phyloP scores from a whole-genome alignment of 2,113 vertebrate genomes.

The Prinia subflava region DNA sequence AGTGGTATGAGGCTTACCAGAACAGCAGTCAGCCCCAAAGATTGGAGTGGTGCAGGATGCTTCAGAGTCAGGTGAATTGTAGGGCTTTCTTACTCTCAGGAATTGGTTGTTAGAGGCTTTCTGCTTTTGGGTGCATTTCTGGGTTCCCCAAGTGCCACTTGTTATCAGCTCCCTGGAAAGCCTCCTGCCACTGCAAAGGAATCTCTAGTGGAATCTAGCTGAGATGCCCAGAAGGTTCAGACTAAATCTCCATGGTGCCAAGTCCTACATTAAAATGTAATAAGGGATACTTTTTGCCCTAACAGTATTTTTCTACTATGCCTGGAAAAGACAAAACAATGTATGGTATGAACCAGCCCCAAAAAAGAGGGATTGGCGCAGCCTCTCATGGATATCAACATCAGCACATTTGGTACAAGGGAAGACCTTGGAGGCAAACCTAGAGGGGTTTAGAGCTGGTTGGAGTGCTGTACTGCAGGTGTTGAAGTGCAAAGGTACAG shows the following conservation, averaged over 20 bases:
- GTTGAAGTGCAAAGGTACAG: neutral
- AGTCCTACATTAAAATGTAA: neutral
- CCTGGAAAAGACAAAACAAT: neutral
- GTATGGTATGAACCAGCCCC: neutral
- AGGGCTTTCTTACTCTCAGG: neutral
- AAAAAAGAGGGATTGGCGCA: neutral
- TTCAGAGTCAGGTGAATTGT: neutral
- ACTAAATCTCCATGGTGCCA: neutral
- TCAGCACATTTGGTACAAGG: fast-evolving
- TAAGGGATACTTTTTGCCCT: neutral
- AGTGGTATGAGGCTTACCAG: neutral
- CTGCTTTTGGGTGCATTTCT: neutral
- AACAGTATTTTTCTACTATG: neutral
- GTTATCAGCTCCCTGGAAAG: neutral
- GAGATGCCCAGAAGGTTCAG: neutral
- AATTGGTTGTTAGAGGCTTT: neutral
- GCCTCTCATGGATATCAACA: neutral
- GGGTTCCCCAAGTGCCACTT: neutral
- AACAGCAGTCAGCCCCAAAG: neutral
- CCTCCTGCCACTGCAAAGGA: neutral
- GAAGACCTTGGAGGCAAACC: neutral
- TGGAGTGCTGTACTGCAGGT: neutral
- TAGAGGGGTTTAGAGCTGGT: neutral
- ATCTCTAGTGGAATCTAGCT: neutral
- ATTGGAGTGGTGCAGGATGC: neutral